A percentile compares a stretch with the other conserved stretches of the same genome.
Evolutionary conservation across 2,888 invertebrate genomes (phyloP).

Genomic region (Nemapogon koenigi): DNA sequence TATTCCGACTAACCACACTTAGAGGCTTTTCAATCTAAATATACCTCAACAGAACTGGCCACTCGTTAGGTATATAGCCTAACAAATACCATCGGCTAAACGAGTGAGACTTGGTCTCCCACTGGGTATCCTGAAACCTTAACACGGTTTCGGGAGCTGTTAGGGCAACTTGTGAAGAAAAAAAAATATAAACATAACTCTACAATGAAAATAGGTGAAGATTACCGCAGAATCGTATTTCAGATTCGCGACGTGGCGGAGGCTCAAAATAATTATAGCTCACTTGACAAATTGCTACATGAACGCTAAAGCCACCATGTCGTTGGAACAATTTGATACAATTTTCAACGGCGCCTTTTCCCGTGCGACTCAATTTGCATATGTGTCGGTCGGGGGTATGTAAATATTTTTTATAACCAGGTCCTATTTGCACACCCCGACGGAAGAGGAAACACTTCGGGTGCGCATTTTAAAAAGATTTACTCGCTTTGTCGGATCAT

Average conservation of each 20-base stretch:
- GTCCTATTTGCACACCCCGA: slow-evolving; percentile 44
- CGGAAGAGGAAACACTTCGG: slow-evolving; percentile 54
- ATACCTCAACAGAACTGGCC: too few relatives aligned
- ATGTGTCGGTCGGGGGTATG: slow-evolving; percentile 49
- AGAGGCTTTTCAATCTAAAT: too few relatives aligned
- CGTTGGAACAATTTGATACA: slow-evolving; percentile 61
- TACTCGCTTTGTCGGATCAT: slow-evolving; percentile 64
- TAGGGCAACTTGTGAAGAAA: too few relatives aligned
- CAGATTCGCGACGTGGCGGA: slow-evolving; percentile 29
- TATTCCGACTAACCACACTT: too few relatives aligned
- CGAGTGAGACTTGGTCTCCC: too few relatives aligned
- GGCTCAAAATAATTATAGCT: slow-evolving; percentile 55
- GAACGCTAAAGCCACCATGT: slow-evolving; percentile 43
- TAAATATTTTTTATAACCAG: slow-evolving; percentile 54
- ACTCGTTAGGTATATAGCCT: too few relatives aligned
- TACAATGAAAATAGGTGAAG: slow-evolving; percentile 8
- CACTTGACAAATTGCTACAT: slow-evolving; percentile 55
- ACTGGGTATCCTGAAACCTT: too few relatives aligned
- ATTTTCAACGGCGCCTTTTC: slow-evolving; percentile 50
- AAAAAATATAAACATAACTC: too few relatives aligned
- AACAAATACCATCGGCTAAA: too few relatives aligned
- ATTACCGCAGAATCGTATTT: slow-evolving; percentile 12
- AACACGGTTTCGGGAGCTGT: too few relatives aligned
- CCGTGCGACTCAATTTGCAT: slow-evolving; percentile 52
- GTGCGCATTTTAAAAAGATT: slow-evolving; percentile 61